Conservation (phyloP, 2,113 vertebrate species). For the Jacana jacana region DNA sequence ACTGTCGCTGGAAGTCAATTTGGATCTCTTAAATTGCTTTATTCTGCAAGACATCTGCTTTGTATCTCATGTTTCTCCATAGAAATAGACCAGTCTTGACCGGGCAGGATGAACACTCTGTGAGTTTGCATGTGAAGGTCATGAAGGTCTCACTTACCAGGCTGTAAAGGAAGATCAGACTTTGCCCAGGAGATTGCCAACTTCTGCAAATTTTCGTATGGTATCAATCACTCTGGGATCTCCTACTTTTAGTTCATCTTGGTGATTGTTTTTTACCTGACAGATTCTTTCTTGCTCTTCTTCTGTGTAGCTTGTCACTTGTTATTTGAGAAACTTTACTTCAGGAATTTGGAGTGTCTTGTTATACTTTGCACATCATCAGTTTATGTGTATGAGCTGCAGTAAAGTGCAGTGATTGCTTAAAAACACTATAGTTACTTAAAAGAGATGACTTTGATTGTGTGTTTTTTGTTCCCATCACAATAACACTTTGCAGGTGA, state of each 20-base stretch:
- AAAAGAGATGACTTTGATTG: slow-evolving; percentile 87
- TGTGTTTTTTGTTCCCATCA: slow-evolving; percentile 88
- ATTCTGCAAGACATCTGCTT: background rate
- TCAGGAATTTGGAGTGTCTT: slow-evolving; percentile 63
- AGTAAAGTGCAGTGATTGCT: slow-evolving; percentile 65
- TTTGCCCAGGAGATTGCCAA: background rate
- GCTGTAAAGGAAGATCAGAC: background rate
- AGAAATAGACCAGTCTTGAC: background rate
- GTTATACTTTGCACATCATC: slow-evolving; percentile 54
- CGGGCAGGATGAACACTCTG: rapidly evolving
- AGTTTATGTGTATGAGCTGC: slow-evolving; percentile 63
- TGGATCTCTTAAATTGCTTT: background rate
- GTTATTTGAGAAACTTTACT: slow-evolving; percentile 69
- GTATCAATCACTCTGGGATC: background rate
- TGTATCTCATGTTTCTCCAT: background rate
- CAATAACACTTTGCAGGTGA: slow-evolving; percentile 93
- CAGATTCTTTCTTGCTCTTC: slow-evolving; percentile 38
- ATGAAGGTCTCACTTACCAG: background rate
- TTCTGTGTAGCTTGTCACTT: slow-evolving; percentile 60
- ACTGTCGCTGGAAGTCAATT: background rate
- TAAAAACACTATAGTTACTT: slow-evolving; percentile 78
- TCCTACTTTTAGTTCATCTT: slow-evolving; percentile 54
- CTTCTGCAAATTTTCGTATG: background rate
- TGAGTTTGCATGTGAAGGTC: background rate
- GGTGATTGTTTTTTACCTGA: slow-evolving; percentile 39